Evolutionary conservation across 2,888 invertebrate genomes (phyloP).

Genomic region (Carterocephalus palaemon): DNA sequence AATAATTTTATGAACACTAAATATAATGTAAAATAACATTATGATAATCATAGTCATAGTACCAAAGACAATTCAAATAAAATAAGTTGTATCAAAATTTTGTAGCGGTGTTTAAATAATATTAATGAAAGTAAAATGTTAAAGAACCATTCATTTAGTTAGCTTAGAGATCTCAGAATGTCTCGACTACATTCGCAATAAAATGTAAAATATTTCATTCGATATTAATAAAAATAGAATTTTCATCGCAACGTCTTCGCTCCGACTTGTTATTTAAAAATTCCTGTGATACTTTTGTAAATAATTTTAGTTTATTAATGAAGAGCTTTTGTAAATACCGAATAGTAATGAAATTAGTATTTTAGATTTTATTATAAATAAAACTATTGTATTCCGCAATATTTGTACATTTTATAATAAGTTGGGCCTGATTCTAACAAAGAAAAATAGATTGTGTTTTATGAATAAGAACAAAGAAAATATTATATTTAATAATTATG

Average conservation of each 20-base stretch:
- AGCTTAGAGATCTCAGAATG: background rate
- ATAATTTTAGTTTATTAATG: conserved; percentile 40
- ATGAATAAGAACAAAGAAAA: background rate
- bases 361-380: background rate
- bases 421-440: background rate
- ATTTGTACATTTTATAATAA: background rate
- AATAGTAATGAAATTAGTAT: conserved; percentile 8
- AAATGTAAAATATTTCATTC: too few relatives aligned
- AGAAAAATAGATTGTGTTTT: background rate
- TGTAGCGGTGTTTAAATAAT: too few relatives aligned
- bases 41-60: too few relatives aligned
- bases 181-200: background rate
- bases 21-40: too few relatives aligned
- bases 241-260: background rate
- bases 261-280: conserved; percentile 37
- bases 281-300: conserved; percentile 71
- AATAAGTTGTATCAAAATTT: too few relatives aligned
- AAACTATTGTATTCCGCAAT: background rate
- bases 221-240: background rate
- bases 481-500: background rate
- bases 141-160: background rate
- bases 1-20: too few relatives aligned
- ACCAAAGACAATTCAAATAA: too few relatives aligned
- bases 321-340: conserved; percentile 33
- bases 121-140: background rate